Conservation (phyloP, 2,113 vertebrate species). For the Taxidea taxus region DNA sequence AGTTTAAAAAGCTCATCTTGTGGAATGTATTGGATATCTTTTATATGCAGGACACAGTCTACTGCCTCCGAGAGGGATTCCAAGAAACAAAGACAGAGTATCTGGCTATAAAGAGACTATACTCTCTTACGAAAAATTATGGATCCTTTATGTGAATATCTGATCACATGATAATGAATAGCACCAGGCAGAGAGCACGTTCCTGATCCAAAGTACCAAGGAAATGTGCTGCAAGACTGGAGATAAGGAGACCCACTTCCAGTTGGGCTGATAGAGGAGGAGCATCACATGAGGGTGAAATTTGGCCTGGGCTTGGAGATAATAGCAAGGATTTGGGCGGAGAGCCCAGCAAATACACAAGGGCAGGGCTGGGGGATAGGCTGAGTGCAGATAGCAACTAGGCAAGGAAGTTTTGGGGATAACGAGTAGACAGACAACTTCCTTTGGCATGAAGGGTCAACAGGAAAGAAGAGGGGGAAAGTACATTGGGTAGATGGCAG, state of each 20-base stretch:
- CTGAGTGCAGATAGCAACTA: not conserved
- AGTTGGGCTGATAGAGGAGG: not conserved
- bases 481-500: not conserved
- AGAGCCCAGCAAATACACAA: not conserved
- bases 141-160: not conserved
- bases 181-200: not conserved
- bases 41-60: constrained; percentile 1
- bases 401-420: not conserved
- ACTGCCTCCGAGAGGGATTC: not conserved
- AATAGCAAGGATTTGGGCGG: not conserved
- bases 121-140: not conserved
- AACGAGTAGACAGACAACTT: not conserved
- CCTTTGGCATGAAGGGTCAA: not conserved
- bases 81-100: not conserved
- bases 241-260: not conserved
- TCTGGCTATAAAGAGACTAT: not conserved
- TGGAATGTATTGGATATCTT: constrained; percentile 16
- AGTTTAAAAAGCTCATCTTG: not conserved
- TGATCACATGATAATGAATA: not conserved
- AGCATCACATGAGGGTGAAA: not conserved
- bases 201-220: not conserved
- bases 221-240: not conserved
- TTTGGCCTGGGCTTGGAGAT: not conserved
- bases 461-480: not conserved
- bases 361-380: too few relatives aligned